These are phyloP conservation scores for Eupithecia subumbrata DNA, from an alignment of 2,888 invertebrate genomes.

Conservation along the genomic window DNA sequence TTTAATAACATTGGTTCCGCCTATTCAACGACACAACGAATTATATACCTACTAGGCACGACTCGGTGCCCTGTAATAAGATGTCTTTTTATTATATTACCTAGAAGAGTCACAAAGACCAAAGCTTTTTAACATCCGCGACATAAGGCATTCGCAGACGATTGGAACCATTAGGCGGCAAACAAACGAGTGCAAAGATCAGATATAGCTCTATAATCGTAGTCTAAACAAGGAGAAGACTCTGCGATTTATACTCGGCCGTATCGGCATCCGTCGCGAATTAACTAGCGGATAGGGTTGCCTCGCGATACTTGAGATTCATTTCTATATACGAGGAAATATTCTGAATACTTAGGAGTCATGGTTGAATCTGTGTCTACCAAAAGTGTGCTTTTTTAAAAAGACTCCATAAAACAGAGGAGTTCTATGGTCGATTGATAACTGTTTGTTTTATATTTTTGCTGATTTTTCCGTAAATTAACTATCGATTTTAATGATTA, in stretches of 20 bases:
- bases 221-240: slow-evolving; percentile 60
- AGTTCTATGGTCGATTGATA: too few species aligned
- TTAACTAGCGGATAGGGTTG: slow-evolving; percentile 46
- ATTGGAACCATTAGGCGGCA: slow-evolving; percentile 12
- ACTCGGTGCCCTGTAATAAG: neutral
- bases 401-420: neutral
- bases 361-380: neutral
- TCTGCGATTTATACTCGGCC: slow-evolving; percentile 46
- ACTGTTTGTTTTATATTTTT: too few species aligned
- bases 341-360: neutral
- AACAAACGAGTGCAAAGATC: slow-evolving; percentile 21
- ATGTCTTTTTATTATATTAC: neutral
- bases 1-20: neutral
- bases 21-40: neutral
- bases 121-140: neutral
- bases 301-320: slow-evolving; percentile 16
- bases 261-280: slow-evolving; percentile 41
- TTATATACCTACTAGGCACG: neutral
- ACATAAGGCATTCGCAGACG: slow-evolving; percentile 1
- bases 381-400: neutral
- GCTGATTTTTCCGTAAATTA: too few species aligned
- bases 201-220: slow-evolving; percentile 47
- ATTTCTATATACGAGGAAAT: neutral
- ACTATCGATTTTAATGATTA: neutral
- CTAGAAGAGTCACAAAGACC: neutral